These are phyloP conservation scores for Psittacara wagleri DNA, from an alignment of 2,113 vertebrate genomes.

Conservation along the genomic window DNA sequence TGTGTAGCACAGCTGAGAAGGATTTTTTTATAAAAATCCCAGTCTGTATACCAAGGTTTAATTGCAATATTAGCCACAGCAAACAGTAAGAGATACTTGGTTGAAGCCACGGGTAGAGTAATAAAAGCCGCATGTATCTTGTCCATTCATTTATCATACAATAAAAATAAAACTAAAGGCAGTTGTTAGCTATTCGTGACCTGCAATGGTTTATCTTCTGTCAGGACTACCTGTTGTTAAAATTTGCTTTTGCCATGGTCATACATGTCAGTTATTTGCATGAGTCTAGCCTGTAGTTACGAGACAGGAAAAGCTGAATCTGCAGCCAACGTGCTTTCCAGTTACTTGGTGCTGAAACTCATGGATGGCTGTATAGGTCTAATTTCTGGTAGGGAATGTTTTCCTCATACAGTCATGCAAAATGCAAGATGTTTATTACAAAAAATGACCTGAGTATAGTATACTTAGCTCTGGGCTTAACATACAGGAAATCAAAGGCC, in stretches of 20 bases:
- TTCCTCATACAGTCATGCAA: background rate
- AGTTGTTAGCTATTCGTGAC: background rate
- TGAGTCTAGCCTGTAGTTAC: background rate
- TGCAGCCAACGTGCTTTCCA: fast-evolving
- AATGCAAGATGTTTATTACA: background rate
- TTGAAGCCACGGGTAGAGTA: background rate
- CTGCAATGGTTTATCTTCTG: background rate
- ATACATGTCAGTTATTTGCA: background rate
- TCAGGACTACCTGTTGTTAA: background rate
- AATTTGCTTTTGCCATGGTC: background rate
- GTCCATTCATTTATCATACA: background rate
- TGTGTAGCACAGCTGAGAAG: background rate
- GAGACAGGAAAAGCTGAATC: background rate
- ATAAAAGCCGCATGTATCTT: background rate
- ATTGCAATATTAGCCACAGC: background rate
- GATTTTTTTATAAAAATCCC: background rate
- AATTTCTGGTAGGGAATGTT: background rate
- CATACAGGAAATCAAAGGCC: fast-evolving
- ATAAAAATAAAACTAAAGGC: background rate
- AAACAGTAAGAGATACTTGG: background rate
- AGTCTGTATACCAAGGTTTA: background rate
- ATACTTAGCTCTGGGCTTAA: background rate
- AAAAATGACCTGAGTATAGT: fast-evolving
- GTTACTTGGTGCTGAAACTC: background rate
- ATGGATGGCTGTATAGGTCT: background rate